phyloP scores from a whole-genome alignment of 2,888 invertebrate species.

The Oscheius sp. region DNA sequence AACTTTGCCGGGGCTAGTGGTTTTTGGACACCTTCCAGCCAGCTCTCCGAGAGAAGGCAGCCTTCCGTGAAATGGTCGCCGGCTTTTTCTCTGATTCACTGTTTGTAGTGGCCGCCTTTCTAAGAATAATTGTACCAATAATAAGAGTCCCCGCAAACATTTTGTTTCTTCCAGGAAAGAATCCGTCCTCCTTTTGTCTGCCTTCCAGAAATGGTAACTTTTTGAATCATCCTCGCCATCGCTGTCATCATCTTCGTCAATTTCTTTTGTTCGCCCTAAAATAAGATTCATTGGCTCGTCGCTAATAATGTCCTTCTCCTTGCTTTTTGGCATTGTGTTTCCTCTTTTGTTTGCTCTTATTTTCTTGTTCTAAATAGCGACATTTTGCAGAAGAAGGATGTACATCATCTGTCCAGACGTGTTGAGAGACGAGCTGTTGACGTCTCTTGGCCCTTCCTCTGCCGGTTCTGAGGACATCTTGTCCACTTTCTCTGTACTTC shows the following conservation, averaged over 20 bases:
- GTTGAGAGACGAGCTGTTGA: slow-evolving; percentile 8
- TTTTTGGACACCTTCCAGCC: too few species aligned
- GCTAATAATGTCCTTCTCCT: neutral
- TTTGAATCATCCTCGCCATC: too few species aligned
- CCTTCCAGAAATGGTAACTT: neutral
- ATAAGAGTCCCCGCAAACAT: neutral
- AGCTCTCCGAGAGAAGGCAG: too few species aligned
- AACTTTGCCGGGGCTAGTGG: too few species aligned
- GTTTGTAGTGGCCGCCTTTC: too few species aligned
- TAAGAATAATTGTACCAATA: neutral
- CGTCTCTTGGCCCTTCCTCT: neutral
- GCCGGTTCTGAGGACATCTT: slow-evolving; percentile 7
- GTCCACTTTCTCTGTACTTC: slow-evolving; percentile 26
- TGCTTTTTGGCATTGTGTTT: slow-evolving; percentile 7
- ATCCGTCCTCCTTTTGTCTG: neutral
- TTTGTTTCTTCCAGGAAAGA: neutral
- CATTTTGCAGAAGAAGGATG: too few species aligned
- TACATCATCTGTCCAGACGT: slow-evolving; percentile 25
- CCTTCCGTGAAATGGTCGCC: too few species aligned
- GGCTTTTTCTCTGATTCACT: too few species aligned
- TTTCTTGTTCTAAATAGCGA: neutral
- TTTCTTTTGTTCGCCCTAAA: neutral
- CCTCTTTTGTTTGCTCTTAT: slow-evolving; percentile 1
- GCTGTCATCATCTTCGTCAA: neutral
- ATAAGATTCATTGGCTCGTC: neutral